A percentile compares a stretch with the other conserved stretches of the same genome.
Evolutionary conservation across 1,140 invertebrate species (phyloP).

Genomic region (Hylaeus anthracinus): DNA sequence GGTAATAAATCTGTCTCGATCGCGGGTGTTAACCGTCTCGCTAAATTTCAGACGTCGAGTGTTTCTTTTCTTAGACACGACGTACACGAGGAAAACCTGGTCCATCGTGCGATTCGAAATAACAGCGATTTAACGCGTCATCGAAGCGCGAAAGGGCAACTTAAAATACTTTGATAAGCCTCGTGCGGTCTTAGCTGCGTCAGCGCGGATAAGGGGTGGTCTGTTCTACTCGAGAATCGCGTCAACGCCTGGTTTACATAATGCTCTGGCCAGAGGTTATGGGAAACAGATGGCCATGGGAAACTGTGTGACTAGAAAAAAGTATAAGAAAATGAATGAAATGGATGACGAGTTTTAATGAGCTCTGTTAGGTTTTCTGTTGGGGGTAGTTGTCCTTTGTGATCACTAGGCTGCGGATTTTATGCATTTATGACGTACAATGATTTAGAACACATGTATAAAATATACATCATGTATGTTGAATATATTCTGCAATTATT

Average conservation of each 20-base stretch:
- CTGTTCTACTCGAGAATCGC: conserved; percentile 32
- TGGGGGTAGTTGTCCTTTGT: too few species aligned
- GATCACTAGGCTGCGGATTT: too few species aligned
- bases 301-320: background rate
- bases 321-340: background rate
- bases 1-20: too few species aligned
- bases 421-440: too few species aligned
- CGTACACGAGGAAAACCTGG: background rate
- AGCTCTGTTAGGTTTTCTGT: too few species aligned
- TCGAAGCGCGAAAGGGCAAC: conserved; percentile 4
- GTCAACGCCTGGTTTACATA: conserved; percentile 3
- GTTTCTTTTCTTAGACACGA: conserved; percentile 29
- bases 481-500: too few species aligned
- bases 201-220: conserved; percentile 40
- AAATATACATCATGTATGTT: too few species aligned
- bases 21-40: background rate
- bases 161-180: conserved; percentile 47
- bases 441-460: too few species aligned
- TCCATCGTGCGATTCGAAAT: conserved; percentile 14
- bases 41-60: conserved; percentile 5
- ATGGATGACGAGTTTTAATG: too few species aligned
- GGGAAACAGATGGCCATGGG: conserved; percentile 43
- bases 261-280: conserved; percentile 15
- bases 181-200: background rate
- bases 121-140: conserved; percentile 41